A percentile compares a stretch with the other conserved stretches of the same genome.
Conservation (phyloP, 2,113 vertebrate species). For the Aphyosemion australe region DNA sequence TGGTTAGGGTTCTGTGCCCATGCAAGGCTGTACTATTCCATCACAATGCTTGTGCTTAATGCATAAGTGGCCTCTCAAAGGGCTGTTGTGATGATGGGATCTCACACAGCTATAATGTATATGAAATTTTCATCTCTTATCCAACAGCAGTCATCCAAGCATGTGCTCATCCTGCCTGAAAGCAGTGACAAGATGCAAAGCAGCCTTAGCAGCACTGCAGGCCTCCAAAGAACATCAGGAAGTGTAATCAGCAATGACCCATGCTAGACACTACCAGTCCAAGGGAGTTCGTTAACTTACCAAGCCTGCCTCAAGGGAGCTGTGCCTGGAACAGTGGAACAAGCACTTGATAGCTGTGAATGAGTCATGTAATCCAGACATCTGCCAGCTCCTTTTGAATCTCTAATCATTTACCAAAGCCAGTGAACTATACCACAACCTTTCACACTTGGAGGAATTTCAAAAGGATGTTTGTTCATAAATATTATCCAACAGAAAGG, state of each 20-base stretch:
- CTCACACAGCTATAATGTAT: conserved; percentile 10
- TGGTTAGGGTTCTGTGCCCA: neutral
- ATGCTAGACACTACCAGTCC: conserved; percentile 47
- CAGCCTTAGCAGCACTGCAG: conserved; percentile 14
- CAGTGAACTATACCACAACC: conserved; percentile 10
- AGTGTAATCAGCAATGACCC: conserved; percentile 71
- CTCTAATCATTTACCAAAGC: neutral
- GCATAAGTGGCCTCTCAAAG: conserved; percentile 9
- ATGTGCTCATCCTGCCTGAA: conserved; percentile 36
- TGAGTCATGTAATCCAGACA: conserved; percentile 54
- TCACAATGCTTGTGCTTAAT: conserved; percentile 4
- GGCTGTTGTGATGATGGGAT: conserved; percentile 25
- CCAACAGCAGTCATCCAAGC: conserved; percentile 31
- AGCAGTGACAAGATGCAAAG: conserved; percentile 46
- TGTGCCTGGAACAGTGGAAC: conserved; percentile 46
- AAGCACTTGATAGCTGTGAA: conserved; percentile 44
- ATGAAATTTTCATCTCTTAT: conserved; percentile 38
- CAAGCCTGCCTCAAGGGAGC: conserved; percentile 33
- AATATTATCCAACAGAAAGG: neutral
- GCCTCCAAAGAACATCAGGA: conserved; percentile 58
- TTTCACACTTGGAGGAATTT: neutral
- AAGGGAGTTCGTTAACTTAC: conserved; percentile 45
- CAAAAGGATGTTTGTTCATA: neutral
- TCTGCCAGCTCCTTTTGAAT: conserved; percentile 30
- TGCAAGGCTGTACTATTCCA: neutral